Percentiles rank a stretch among this genome's conserved stretches.
Evolutionary conservation across 2,113 vertebrate species (phyloP).

Genomic region (Entomyzon cyanotis): DNA sequence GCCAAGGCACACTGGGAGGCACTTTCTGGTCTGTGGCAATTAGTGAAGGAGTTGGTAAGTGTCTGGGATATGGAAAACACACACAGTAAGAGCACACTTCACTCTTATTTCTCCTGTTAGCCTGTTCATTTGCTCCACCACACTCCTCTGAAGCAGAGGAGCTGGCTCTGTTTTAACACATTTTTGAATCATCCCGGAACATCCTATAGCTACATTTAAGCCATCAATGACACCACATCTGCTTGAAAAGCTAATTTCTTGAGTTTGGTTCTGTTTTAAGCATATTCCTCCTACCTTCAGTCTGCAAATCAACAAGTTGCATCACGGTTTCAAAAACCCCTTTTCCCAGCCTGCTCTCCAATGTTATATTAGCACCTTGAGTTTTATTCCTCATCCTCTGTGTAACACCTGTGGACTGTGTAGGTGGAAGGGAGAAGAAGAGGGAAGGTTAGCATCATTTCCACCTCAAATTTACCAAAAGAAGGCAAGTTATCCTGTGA

Average conservation of each 20-base stretch:
- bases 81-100: accelerated
- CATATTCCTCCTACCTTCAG: not conserved
- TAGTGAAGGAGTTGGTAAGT: not conserved
- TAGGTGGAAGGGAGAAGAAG: not conserved
- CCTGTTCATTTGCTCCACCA: not conserved
- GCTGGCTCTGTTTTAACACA: not conserved
- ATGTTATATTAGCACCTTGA: not conserved
- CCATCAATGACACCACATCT: not conserved
- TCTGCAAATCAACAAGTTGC: not conserved
- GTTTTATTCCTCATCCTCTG: not conserved
- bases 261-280: not conserved
- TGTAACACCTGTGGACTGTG: not conserved
- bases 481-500: not conserved
- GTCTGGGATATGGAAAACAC: not conserved
- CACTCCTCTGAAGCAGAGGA: not conserved
- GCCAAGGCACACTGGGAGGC: not conserved
- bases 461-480: not conserved
- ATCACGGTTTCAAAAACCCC: not conserved
- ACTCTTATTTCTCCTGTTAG: not conserved
- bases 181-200: not conserved
- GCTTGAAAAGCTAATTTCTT: not conserved
- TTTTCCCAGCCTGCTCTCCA: not conserved
- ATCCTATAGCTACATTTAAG: not conserved
- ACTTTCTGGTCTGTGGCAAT: not conserved
- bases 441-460: not conserved